Conservation (phyloP, 92 coral and sea anemone genomes). For the Montipora capitata region DNA sequence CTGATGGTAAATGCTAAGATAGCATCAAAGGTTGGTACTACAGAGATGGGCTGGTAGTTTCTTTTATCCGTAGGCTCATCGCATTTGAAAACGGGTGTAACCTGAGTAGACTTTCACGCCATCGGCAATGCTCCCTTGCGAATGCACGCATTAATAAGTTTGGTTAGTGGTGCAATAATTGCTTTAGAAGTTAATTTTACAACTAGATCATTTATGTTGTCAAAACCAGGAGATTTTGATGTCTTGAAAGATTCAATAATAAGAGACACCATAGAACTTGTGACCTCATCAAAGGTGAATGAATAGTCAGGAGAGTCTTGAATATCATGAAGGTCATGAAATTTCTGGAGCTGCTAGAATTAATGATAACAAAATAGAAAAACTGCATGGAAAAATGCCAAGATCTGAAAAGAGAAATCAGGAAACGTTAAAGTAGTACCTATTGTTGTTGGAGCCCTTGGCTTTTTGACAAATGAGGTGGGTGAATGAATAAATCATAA, state of each 20-base stretch:
- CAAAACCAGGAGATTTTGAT: no score
- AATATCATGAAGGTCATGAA: not conserved
- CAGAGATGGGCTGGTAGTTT: not conserved
- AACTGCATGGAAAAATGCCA: no score
- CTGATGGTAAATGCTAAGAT: not conserved
- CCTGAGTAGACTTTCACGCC: not conserved
- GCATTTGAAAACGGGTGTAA: no score
- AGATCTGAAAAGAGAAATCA: no score
- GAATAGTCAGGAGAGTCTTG: not conserved
- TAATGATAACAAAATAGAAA: no score
- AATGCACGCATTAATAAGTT: not conserved
- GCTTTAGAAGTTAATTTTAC: not conserved
- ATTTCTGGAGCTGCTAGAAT: no score
- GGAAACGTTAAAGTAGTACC: no score
- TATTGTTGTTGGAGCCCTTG: no score
- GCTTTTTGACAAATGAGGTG: no score
- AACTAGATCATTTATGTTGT: not conserved
- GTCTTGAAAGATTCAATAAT: not conserved
- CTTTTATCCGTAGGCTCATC: no score
- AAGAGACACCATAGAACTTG: not conserved
- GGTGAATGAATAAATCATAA: no score
- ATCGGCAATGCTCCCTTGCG: not conserved
- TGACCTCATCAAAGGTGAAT: not conserved
- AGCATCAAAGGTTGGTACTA: not conserved
- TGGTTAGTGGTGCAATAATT: not conserved